phyloP scores from a whole-genome alignment of 2,797 vertebrate species.

The Pygocentrus nattereri region DNA sequence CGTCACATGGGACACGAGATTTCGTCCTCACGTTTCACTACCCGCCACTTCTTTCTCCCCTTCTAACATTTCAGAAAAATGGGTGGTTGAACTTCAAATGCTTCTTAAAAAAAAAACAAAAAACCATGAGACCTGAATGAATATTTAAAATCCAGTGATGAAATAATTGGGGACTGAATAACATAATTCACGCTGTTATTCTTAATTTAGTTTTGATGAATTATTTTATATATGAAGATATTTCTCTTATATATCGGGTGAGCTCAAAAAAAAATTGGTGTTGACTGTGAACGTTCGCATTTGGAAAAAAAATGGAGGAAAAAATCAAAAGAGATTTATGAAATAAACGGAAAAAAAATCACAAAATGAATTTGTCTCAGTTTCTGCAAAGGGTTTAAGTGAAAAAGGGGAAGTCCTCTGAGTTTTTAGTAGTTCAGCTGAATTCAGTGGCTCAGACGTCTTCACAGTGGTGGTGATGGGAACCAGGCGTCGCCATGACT shows the following conservation, averaged over 20 bases:
- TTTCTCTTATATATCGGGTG: slow-evolving; percentile 78
- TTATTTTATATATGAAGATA: slow-evolving; percentile 78
- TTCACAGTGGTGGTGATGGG: no score
- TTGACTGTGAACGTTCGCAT: slow-evolving; percentile 86
- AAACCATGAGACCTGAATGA: slow-evolving; percentile 61
- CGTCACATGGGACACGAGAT: slow-evolving; percentile 64
- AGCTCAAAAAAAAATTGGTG: slow-evolving; percentile 81
- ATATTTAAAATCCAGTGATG: slow-evolving; percentile 62
- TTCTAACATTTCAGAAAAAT: slow-evolving; percentile 16
- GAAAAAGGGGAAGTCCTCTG: no score
- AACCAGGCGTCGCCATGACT: no score
- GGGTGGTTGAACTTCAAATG: slow-evolving; percentile 59
- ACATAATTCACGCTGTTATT: slow-evolving; percentile 81
- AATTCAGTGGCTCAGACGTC: no score
- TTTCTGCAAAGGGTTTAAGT: no score
- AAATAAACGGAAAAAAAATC: slow-evolving; percentile 77
- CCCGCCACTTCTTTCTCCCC: slow-evolving; percentile 46
- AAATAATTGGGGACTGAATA: slow-evolving; percentile 71
- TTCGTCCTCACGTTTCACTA: slow-evolving; percentile 70
- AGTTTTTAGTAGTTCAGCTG: no score
- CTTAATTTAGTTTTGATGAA: slow-evolving; percentile 83
- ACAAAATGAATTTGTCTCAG: slow-evolving; percentile 59
- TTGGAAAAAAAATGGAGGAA: slow-evolving; percentile 76
- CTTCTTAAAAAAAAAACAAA: no score
- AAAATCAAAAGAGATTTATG: slow-evolving; percentile 78